A percentile compares a stretch with the other conserved stretches of the same genome.
Evolutionary conservation across 2,797 vertebrate genomes (phyloP).

Genomic region (Gallirallus australis): DNA sequence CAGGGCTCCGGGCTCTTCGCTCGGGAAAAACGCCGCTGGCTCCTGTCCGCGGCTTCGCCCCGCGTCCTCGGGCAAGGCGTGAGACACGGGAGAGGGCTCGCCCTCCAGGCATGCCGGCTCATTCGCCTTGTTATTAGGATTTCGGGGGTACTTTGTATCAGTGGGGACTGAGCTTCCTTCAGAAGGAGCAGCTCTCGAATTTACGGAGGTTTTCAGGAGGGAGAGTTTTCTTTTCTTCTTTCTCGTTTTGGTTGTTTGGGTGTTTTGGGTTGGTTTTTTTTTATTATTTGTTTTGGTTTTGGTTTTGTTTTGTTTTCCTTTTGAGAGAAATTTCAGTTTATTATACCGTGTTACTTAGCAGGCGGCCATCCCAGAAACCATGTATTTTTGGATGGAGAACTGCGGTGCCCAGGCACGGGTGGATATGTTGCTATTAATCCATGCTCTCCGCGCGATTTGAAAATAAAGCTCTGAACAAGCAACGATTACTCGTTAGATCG

Average conservation of each 20-base stretch:
- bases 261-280: not conserved
- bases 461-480: not conserved
- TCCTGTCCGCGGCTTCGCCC: not conserved
- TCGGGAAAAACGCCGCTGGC: not conserved
- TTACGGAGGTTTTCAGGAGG: not conserved
- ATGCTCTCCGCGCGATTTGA: not conserved
- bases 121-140: accelerated
- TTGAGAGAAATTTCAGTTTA: not conserved
- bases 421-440: not conserved
- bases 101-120: not conserved
- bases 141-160: not conserved
- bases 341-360: not conserved
- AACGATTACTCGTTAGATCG: not conserved
- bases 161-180: not conserved
- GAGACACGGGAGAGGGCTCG: not conserved
- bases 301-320: no score
- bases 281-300: no score
- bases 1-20: not conserved
- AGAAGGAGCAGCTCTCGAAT: not conserved
- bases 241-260: no score
- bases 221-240: not conserved
- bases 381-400: constrained; percentile 5
- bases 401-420: not conserved
- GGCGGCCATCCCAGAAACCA: not conserved
- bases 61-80: not conserved